These are phyloP conservation scores for Pipistrellus kuhlii DNA, from an alignment of 2,797 vertebrate genomes.

Conservation along the genomic window DNA sequence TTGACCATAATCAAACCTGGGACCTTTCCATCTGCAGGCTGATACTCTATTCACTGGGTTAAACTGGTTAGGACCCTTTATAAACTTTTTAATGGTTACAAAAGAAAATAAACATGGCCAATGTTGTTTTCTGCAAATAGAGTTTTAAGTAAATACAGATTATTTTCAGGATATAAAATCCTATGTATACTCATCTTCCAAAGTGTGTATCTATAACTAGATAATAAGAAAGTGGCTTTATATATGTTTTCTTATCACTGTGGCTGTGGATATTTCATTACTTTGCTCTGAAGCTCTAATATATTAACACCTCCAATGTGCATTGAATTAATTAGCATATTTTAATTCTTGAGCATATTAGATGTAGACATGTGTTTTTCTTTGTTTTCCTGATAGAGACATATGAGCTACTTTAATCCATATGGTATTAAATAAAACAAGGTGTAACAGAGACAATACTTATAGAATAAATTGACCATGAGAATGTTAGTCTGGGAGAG, in stretches of 20 bases:
- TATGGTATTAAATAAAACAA: neutral
- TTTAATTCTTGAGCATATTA: conserved; percentile 32
- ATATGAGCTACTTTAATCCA: neutral
- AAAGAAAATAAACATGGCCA: neutral
- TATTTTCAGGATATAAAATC: neutral
- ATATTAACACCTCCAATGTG: neutral
- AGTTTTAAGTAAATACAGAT: neutral
- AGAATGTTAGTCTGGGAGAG: neutral
- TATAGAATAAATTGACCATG: neutral
- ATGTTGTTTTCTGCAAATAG: neutral
- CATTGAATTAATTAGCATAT: neutral
- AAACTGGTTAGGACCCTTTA: no score
- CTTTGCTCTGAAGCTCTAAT: neutral
- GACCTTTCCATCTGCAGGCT: no score
- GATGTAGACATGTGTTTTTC: neutral
- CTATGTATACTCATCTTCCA: neutral
- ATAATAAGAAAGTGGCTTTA: neutral
- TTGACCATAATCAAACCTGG: no score
- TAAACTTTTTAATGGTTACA: neutral
- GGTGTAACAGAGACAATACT: neutral
- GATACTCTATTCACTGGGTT: no score
- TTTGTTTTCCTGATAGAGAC: neutral
- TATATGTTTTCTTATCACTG: neutral
- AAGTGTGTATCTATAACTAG: neutral
- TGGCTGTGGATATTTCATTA: neutral